Percentiles rank a stretch among this genome's conserved stretches.
phyloP scores from a whole-genome alignment of 2,113 vertebrate genomes.

The Podocnemis expansa region DNA sequence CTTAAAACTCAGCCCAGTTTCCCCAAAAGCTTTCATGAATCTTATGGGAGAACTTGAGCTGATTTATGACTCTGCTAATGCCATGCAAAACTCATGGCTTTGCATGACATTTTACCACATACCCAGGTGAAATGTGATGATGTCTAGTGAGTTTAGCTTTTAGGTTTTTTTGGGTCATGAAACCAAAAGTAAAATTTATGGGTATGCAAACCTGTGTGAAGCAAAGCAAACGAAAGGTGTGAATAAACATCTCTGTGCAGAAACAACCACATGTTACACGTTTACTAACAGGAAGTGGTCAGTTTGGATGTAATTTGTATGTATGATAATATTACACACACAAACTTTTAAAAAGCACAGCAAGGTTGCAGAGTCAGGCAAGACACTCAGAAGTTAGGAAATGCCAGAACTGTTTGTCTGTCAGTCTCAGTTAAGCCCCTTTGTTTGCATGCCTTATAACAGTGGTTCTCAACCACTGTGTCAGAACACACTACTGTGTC shows the following conservation, averaged over 20 bases:
- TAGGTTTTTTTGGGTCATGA: not conserved
- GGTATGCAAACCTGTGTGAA: not conserved
- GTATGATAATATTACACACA: not conserved
- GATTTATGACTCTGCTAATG: not conserved
- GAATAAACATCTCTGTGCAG: not conserved
- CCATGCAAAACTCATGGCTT: not conserved
- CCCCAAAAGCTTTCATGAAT: not conserved
- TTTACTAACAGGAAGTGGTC: not conserved
- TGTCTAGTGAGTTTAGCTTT: constrained; percentile 1
- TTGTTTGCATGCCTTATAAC: not conserved
- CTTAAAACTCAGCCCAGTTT: not conserved
- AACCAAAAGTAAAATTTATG: not conserved
- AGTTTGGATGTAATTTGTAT: not conserved
- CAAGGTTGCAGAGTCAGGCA: not conserved
- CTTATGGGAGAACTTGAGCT: not conserved
- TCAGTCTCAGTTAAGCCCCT: not conserved
- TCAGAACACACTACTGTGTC: too few relatives aligned
- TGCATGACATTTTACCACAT: not conserved
- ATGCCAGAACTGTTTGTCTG: not conserved
- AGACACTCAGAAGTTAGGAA: not conserved
- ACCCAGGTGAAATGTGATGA: not conserved
- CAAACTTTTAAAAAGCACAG: not conserved
- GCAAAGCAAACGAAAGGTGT: not conserved
- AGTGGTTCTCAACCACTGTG: too few relatives aligned
- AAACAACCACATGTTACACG: not conserved